phyloP scores from a whole-genome alignment of 2,797 vertebrate species.

The Enteromius anoplus region DNA sequence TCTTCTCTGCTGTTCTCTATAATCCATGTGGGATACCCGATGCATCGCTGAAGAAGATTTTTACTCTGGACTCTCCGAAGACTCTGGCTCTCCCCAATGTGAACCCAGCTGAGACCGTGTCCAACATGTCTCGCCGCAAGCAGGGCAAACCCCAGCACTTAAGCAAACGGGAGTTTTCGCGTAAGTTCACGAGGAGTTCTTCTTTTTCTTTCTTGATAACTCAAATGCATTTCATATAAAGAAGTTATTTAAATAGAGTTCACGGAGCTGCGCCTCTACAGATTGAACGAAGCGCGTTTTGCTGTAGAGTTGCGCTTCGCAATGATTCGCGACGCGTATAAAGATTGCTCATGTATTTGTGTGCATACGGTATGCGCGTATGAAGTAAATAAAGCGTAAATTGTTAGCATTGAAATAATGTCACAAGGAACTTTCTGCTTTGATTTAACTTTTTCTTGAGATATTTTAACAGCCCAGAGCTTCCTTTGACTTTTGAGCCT shows the following conservation, averaged over 20 bases:
- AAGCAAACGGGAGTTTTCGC: conserved; percentile 99
- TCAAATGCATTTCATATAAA: not conserved
- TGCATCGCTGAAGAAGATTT: conserved; percentile 95
- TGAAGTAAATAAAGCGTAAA: not conserved
- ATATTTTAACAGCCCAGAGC: not conserved
- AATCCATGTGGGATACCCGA: conserved; percentile 91
- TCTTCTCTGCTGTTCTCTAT: conserved; percentile 92
- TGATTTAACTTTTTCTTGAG: not conserved
- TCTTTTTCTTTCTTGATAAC: conserved; percentile 35
- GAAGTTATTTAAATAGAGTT: not conserved
- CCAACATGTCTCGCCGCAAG: conserved; percentile 99
- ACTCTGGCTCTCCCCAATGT: conserved; percentile 94
- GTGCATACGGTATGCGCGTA: not conserved
- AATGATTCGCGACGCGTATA: not conserved
- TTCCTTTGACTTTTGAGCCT: not conserved
- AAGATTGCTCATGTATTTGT: not conserved
- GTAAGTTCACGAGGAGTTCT: conserved; percentile 86
- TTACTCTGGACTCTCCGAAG: conserved; percentile 90
- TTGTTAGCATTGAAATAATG: not conserved
- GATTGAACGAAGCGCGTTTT: not conserved
- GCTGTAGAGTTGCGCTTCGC: not conserved
- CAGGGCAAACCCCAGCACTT: conserved; percentile 99
- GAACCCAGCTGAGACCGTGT: conserved; percentile 88
- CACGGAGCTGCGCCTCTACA: not conserved
- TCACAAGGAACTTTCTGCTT: not conserved